These are phyloP conservation scores for Anisognathus igniventris DNA, from an alignment of 2,797 vertebrate species.

Conservation along the genomic window DNA sequence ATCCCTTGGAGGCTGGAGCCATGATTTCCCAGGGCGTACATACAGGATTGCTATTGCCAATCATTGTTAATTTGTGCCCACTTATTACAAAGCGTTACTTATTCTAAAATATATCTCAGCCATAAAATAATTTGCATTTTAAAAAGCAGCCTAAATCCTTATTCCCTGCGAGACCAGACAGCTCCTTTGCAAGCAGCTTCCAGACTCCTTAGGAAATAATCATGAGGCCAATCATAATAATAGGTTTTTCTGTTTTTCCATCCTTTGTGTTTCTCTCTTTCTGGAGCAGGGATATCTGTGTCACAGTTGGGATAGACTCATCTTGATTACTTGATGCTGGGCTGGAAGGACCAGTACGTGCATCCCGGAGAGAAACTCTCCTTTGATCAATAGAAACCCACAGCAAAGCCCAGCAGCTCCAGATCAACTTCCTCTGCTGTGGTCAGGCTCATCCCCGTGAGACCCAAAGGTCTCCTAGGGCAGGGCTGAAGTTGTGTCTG, in stretches of 20 bases:
- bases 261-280: neutral
- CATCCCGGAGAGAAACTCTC: neutral
- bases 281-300: neutral
- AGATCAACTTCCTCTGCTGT: neutral
- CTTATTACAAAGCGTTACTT: constrained; percentile 62
- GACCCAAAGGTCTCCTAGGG: neutral
- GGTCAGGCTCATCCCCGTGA: neutral
- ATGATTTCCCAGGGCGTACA: constrained; percentile 52
- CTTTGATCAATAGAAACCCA: constrained; percentile 17
- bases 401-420: neutral
- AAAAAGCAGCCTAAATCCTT: constrained; percentile 67
- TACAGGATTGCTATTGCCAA: constrained; percentile 62
- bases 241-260: constrained; percentile 18
- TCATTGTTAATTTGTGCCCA: constrained; percentile 66
- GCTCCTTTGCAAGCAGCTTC: constrained; percentile 51
- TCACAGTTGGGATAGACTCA: neutral
- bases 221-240: constrained; percentile 48
- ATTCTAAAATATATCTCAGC: constrained; percentile 66
- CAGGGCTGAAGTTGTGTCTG: neutral
- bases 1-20: constrained; percentile 19
- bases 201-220: constrained; percentile 60
- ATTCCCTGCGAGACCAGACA: constrained; percentile 56
- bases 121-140: constrained; percentile 71
- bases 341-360: neutral
- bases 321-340: neutral